Evolutionary conservation across 2,888 invertebrate species (phyloP).

Genomic region (Agriopis leucophaearia): DNA sequence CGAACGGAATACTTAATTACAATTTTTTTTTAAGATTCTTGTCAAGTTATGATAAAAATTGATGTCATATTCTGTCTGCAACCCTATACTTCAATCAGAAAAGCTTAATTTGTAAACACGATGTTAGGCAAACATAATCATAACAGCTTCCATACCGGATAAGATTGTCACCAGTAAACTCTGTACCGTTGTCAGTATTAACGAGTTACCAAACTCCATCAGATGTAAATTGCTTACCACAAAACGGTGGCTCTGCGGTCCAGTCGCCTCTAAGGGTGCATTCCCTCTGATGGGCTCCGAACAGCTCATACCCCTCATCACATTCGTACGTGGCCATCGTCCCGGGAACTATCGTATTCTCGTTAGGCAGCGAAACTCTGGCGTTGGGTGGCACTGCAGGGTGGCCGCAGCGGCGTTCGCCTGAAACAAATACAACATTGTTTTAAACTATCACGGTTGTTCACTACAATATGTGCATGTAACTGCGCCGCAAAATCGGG

Average conservation of each 20-base stretch:
- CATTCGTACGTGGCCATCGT: constrained; percentile 92
- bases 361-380: constrained; percentile 88
- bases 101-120: no score
- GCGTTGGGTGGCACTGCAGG: constrained; percentile 95
- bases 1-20: no score
- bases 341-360: constrained; percentile 83
- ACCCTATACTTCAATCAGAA: no score
- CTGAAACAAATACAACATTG: constrained; percentile 52
- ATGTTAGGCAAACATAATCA: no score
- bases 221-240: constrained; percentile 85
- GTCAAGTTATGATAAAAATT: no score
- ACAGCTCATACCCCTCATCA: constrained; percentile 95
- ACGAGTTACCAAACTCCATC: neutral
- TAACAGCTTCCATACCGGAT: neutral
- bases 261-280: constrained; percentile 91
- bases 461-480: no score
- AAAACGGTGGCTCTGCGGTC: constrained; percentile 94
- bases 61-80: no score
- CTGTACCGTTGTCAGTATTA: neutral
- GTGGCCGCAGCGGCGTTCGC: constrained; percentile 90
- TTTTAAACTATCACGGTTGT: no score
- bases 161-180: neutral
- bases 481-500: no score
- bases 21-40: no score
- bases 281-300: constrained; percentile 90